A percentile compares a stretch with the other conserved stretches of the same genome.
phyloP scores from a whole-genome alignment of 2,113 vertebrate genomes.

The Oryzias melastigma region DNA sequence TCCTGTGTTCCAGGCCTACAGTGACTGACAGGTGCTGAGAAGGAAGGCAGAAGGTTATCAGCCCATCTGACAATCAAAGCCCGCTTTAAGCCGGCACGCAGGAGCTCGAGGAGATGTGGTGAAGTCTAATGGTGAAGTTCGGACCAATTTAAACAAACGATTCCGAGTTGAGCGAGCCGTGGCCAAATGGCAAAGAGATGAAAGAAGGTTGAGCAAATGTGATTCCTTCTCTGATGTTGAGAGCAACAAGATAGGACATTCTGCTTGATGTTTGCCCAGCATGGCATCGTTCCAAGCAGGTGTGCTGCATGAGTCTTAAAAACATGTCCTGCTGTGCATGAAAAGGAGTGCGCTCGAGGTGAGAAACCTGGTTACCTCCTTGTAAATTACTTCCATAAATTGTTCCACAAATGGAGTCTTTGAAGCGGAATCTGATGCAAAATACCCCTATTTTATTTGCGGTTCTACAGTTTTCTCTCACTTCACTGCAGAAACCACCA shows the following conservation, averaged over 20 bases:
- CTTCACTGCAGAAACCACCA: conserved; percentile 10
- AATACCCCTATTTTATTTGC: not conserved
- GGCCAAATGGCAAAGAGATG: conserved; percentile 4
- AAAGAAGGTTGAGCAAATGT: conserved; percentile 3
- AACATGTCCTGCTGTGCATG: conserved; percentile 24
- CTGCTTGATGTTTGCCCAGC: conserved; percentile 23
- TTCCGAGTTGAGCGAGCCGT: not conserved
- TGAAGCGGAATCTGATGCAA: not conserved
- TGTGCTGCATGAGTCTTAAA: conserved; percentile 17
- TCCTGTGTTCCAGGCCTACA: conserved; percentile 12
- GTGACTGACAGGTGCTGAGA: conserved; percentile 60
- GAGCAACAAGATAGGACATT: conserved; percentile 5
- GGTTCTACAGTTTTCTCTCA: conserved; percentile 4
- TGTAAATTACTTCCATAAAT: conserved; percentile 14
- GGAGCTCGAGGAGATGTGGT: conserved; percentile 7
- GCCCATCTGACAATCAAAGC: conserved; percentile 67
- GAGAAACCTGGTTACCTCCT: conserved; percentile 29
- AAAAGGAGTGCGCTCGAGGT: conserved; percentile 11
- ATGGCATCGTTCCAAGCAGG: conserved; percentile 30
- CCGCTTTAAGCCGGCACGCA: conserved; percentile 26
- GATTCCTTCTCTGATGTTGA: conserved; percentile 23
- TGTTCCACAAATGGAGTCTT: conserved; percentile 11
- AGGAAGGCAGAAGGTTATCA: conserved; percentile 59
- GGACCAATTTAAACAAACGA: conserved; percentile 1
- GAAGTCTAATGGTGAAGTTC: conserved; percentile 20